Base-by-base conservation (phyloP, 2,888 invertebrate genomes). In the Taenaris catops region DNA sequence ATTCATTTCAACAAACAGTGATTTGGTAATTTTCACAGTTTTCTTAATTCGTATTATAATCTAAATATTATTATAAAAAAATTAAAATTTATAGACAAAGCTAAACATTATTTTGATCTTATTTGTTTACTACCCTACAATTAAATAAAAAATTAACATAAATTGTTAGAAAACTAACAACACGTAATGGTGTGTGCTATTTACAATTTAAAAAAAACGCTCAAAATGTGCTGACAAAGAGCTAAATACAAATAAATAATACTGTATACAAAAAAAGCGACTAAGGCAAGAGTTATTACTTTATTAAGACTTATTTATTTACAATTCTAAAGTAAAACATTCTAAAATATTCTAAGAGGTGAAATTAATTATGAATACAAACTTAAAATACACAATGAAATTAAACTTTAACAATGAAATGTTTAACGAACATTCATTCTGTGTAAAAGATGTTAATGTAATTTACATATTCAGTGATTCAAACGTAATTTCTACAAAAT, bases 1-100 rank as follows among this genome's bases (percentile, higher is more conserved):
- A 38, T 40, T 35, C 21, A 57, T 53, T 53, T 46, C 50, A 63
- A 66, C 61, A 62, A 68, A 63, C 48, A 63, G 62, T 59, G 67
- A 65, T 76, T 75, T 75, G 75, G 71, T 76, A 76, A 68, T 57
- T 52, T 52, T 60, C 57, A 59, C 56, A 55, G 49, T 48, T 50
- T 48, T n/a, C n/a, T n/a, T n/a, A n/a, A n/a, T n/a, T n/a, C n/a
- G n/a, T n/a, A n/a, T n/a, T n/a, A n/a, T n/a, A n/a, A n/a, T n/a
- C n/a, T n/a, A n/a, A n/a, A n/a, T n/a, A n/a, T n/a, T n/a, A n/a
- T n/a, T n/a, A n/a, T n/a, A n/a, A n/a, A n/a, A n/a, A n/a, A n/a
- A n/a, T n/a, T n/a, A n/a, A n/a, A n/a, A n/a, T n/a, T 9, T 24
- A 23, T 16, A 27, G 18, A 28, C 38, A 39, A 42, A 32, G 11